Evolutionary conservation across 2,113 vertebrate species (phyloP).

Genomic region (Alethe castanea): DNA sequence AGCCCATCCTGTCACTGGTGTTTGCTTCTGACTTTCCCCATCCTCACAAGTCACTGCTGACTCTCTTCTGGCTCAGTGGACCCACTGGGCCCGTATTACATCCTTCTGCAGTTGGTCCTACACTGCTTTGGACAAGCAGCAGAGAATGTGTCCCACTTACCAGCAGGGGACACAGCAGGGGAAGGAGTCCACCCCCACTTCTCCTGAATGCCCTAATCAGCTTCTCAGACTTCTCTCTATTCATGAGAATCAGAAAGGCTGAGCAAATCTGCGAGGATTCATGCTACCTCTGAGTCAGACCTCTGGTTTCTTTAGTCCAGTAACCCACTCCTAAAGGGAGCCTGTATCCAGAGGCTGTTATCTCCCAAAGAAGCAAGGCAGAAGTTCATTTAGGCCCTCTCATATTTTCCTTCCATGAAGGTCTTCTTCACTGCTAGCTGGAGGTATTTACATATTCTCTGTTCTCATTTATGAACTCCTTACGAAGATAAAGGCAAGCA

Average conservation of each 20-base stretch:
- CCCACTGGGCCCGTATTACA: accelerated
- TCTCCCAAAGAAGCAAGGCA: not conserved
- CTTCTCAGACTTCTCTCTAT: not conserved
- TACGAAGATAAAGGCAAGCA: not conserved
- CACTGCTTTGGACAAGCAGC: not conserved
- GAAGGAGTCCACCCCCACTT: not conserved
- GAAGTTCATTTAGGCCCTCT: not conserved
- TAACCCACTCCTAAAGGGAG: not conserved
- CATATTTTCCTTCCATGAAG: not conserved
- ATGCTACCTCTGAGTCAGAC: not conserved
- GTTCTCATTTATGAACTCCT: not conserved
- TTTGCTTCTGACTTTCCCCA: not conserved
- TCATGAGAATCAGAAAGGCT: not conserved
- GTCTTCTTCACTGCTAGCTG: not conserved
- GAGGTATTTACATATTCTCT: not conserved
- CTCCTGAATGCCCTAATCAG: not conserved
- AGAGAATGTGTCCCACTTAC: not conserved
- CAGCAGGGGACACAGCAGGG: not conserved
- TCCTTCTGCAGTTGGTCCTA: not conserved
- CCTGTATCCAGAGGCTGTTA: not conserved
- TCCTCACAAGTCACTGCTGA: not conserved
- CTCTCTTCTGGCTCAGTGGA: not conserved
- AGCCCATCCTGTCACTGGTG: not conserved
- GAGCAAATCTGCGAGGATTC: not conserved
- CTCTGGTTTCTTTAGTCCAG: not conserved